phyloP scores from a whole-genome alignment of 1,140 invertebrate genomes.

The Papilio polytes region DNA sequence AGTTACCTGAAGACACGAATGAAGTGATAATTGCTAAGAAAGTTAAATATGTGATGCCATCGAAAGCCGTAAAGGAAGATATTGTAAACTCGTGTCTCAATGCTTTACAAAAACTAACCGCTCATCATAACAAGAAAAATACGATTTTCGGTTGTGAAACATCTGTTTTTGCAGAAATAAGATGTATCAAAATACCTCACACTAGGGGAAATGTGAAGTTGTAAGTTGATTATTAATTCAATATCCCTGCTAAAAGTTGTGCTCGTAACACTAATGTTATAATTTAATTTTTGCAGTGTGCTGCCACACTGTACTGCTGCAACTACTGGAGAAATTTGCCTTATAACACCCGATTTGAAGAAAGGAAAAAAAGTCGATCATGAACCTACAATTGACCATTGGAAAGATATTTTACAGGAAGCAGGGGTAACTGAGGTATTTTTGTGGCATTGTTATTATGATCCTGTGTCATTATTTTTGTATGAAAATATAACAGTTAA shows the following conservation, averaged over 20 bases:
- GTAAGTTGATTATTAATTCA: conserved; percentile 56
- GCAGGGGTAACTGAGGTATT: conserved; percentile 82
- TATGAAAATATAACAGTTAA: not conserved
- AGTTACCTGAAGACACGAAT: conserved; percentile 32
- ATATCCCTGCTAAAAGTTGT: not conserved
- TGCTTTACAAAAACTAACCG: conserved; percentile 64
- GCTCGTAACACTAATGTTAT: not conserved
- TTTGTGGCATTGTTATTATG: conserved; percentile 8
- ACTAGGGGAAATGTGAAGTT: conserved; percentile 66
- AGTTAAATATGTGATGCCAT: conserved; percentile 66
- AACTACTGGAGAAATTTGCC: conserved; percentile 82
- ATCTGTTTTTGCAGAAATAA: conserved; percentile 73
- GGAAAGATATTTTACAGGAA: conserved; percentile 82
- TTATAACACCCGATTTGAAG: conserved; percentile 83
- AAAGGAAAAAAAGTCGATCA: conserved; percentile 83
- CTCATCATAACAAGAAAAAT: conserved; percentile 65
- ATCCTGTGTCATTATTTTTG: not conserved
- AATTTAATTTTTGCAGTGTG: conserved; percentile 54
- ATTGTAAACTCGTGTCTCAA: conserved; percentile 59
- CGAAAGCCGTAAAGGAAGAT: conserved; percentile 59
- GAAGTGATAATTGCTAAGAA: conserved; percentile 43
- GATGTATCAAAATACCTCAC: conserved; percentile 74
- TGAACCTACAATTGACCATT: conserved; percentile 86
- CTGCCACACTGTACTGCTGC: conserved; percentile 70
- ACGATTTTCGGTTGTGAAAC: conserved; percentile 72